Evolutionary conservation across 2,113 vertebrate species (phyloP).

Genomic region (Chamaetylas fuelleborni): DNA sequence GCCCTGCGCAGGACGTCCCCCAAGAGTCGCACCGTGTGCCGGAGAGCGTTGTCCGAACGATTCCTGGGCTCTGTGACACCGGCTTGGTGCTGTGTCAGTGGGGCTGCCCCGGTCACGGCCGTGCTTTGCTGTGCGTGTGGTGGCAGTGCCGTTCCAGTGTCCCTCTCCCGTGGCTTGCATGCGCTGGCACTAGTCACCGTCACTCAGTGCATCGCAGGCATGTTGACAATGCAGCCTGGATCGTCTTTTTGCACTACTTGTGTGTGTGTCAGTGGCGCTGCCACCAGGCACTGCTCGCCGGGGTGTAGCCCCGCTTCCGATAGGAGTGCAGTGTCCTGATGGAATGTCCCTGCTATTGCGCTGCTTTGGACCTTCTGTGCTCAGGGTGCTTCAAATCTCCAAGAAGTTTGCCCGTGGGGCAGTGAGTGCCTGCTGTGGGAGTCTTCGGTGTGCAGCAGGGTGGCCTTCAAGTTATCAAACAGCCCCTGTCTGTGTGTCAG

Average conservation of each 20-base stretch:
- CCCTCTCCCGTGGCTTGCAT: not conserved
- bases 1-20: not conserved
- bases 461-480: not conserved
- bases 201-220: not conserved
- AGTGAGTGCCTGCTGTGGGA: not conserved
- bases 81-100: not conserved
- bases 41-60: not conserved
- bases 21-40: not conserved
- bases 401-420: not conserved
- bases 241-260: not conserved
- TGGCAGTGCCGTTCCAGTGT: not conserved
- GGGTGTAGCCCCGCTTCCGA: rapidly evolving
- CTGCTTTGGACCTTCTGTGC: not conserved
- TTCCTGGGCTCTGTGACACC: not conserved
- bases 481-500: not conserved
- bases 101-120: not conserved
- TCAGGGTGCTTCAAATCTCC: not conserved
- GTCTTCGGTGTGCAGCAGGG: not conserved
- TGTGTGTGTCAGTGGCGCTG: rapidly evolving
- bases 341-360: not conserved
- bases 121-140: not conserved
- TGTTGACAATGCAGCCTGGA: not conserved
- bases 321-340: not conserved
- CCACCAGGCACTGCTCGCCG: rapidly evolving
- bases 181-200: not conserved